Conservation (phyloP, 2,113 vertebrate genomes). For the Cichladusa arquata region DNA sequence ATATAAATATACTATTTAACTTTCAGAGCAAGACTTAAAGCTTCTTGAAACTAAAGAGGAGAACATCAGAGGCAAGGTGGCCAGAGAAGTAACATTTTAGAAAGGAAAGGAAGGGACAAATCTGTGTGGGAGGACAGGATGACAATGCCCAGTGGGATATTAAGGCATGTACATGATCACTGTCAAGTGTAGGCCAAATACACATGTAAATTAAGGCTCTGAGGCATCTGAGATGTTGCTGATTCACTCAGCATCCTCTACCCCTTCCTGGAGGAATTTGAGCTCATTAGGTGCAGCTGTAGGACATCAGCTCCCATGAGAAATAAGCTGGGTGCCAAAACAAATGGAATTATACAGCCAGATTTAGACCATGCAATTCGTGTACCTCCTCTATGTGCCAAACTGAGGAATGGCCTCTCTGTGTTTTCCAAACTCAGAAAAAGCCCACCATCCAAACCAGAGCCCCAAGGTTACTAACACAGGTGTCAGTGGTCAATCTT, state of each 20-base stretch:
- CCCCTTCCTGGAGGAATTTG: background rate
- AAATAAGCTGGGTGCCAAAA: background rate
- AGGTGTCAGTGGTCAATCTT: background rate
- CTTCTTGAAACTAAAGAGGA: background rate
- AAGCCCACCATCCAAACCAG: background rate
- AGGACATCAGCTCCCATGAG: background rate
- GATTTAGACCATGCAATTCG: background rate
- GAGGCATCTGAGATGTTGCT: background rate
- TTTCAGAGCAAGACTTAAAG: background rate
- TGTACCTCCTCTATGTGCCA: background rate
- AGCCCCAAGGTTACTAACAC: background rate
- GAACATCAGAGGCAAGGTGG: background rate
- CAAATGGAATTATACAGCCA: background rate
- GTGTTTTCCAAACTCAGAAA: background rate
- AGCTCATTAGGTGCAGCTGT: conserved; percentile 17
- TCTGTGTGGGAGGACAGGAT: background rate
- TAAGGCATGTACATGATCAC: background rate
- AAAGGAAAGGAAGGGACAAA: background rate
- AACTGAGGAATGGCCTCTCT: background rate
- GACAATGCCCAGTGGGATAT: background rate
- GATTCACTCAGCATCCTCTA: background rate
- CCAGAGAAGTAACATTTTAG: background rate
- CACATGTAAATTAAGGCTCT: background rate
- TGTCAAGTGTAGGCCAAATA: background rate
- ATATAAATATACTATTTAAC: background rate